These are phyloP conservation scores for Lissonota sp. DNA, from an alignment of 2,888 invertebrate species.

Conservation along the genomic window DNA sequence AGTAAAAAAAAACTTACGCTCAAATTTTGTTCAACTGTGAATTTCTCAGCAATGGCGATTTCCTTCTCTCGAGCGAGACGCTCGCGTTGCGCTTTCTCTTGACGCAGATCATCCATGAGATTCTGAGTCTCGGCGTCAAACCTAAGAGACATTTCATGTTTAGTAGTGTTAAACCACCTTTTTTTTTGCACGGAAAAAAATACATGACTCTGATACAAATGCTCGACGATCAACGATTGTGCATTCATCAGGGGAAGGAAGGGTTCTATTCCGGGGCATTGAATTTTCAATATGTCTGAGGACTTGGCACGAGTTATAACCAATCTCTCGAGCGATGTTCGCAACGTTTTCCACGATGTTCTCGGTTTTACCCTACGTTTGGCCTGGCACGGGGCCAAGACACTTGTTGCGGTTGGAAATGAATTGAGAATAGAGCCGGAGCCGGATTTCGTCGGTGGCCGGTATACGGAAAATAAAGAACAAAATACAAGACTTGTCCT, in stretches of 20 bases:
- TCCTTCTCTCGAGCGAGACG: conserved; percentile 93
- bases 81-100: conserved; percentile 92
- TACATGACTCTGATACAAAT: neutral
- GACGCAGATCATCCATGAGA: conserved; percentile 92
- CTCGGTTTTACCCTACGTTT: conserved; percentile 56
- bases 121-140: conserved; percentile 95
- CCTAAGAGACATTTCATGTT: conserved; percentile 78
- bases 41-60: conserved; percentile 93
- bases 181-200: neutral
- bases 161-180: conserved; percentile 10
- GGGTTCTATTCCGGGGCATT: conserved; percentile 61
- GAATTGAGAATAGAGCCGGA: conserved; percentile 77
- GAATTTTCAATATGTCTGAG: conserved; percentile 61
- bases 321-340: too few species aligned
- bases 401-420: conserved; percentile 79
- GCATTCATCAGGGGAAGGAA: conserved; percentile 4
- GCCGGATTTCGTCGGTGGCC: conserved; percentile 63
- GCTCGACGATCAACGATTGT: too few species aligned
- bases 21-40: conserved; percentile 93
- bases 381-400: conserved; percentile 76
- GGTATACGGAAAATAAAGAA: conserved; percentile 16
- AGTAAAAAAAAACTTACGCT: conserved; percentile 87
- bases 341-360: neutral
- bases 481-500: conserved; percentile 49
- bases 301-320: conserved; percentile 49